Percentiles rank a stretch among this genome's conserved stretches.
Evolutionary conservation across 2,113 vertebrate genomes (phyloP).

Genomic region (Lethenteron camtschaticum): DNA sequence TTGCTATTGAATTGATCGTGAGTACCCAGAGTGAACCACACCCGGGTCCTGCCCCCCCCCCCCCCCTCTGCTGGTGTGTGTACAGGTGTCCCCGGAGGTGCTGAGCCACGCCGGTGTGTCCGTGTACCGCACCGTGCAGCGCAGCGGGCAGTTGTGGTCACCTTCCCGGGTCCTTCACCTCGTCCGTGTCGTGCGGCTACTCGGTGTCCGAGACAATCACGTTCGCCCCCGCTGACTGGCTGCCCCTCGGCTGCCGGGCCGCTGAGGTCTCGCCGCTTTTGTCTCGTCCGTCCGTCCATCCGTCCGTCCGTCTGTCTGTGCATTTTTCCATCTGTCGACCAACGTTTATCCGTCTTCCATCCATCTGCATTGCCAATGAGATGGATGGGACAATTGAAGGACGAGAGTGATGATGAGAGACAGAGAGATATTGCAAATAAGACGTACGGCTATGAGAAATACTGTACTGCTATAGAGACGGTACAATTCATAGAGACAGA

Average conservation of each 20-base stretch:
- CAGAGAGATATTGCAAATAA: too few species aligned
- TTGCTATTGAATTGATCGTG: too few species aligned
- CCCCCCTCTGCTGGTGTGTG: not conserved
- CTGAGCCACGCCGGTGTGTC: conserved; percentile 79
- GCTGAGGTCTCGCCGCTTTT: conserved; percentile 44
- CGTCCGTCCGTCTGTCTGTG: not conserved
- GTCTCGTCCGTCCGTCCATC: not conserved
- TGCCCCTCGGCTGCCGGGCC: conserved; percentile 84
- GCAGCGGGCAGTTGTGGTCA: conserved; percentile 87
- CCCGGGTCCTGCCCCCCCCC: not conserved
- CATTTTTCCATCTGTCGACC: not conserved
- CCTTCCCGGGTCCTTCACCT: conserved; percentile 88
- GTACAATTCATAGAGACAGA: too few species aligned
- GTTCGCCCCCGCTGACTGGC: conserved; percentile 96
- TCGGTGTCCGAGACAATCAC: conserved; percentile 95
- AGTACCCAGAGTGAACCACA: too few species aligned
- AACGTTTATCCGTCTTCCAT: too few species aligned
- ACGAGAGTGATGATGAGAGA: too few species aligned
- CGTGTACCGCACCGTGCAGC: conserved; percentile 84
- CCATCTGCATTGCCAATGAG: not conserved
- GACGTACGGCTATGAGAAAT: too few species aligned
- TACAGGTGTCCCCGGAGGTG: conserved; percentile 87
- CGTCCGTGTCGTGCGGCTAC: conserved; percentile 93
- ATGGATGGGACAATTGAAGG: too few species aligned
- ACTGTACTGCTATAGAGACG: too few species aligned